phyloP scores from a whole-genome alignment of 1,140 invertebrate species.

The Archegozetes longisetosus region DNA sequence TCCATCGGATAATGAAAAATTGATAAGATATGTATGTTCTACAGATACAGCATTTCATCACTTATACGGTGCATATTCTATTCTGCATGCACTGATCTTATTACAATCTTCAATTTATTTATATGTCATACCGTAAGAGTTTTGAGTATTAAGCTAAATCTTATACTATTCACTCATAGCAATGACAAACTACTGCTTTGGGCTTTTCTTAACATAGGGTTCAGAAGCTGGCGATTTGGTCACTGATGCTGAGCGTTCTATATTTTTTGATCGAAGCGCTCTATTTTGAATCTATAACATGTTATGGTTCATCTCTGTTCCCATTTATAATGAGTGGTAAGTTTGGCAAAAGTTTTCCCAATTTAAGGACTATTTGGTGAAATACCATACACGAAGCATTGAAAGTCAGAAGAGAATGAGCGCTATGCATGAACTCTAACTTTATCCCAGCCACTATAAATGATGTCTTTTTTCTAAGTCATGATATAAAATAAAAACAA shows the following conservation, averaged over 20 bases:
- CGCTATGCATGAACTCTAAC: too few species aligned
- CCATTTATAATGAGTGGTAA: neutral
- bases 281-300: neutral
- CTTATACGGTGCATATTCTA: neutral
- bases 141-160: too few species aligned
- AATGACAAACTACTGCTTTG: too few species aligned
- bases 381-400: too few species aligned
- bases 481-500: too few species aligned
- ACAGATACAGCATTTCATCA: neutral
- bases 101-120: neutral
- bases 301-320: neutral
- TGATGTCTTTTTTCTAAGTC: too few species aligned
- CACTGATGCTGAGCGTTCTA: neutral
- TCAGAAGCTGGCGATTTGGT: neutral
- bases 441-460: too few species aligned
- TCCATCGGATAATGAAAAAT: too few species aligned
- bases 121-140: neutral
- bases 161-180: too few species aligned
- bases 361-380: too few species aligned
- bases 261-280: neutral
- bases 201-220: neutral
- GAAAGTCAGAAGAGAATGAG: too few species aligned
- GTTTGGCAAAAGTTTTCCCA: too few species aligned
- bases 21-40: neutral
- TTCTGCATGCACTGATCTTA: neutral